phyloP scores from a whole-genome alignment of 64 coral and sea anemone species.

The Pocillopora verrucosa region DNA sequence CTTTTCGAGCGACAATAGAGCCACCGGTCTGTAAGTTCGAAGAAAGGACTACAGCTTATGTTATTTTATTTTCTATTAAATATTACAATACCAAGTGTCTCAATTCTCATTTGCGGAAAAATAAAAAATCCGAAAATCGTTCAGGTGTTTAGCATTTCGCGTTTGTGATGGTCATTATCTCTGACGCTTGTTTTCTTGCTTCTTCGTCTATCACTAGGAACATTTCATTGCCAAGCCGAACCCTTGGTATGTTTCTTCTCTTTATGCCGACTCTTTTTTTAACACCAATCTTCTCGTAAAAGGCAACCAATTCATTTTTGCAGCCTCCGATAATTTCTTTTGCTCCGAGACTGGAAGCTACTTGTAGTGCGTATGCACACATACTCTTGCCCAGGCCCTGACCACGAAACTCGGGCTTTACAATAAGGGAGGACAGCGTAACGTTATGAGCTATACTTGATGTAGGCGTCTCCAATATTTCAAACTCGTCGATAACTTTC shows the following conservation, averaged over 20 bases:
- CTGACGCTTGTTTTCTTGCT: not conserved
- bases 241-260: conserved; percentile 42
- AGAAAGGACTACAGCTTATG: too few species aligned
- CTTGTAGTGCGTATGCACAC: conserved; percentile 57
- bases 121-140: too few species aligned
- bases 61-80: too few species aligned
- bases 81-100: too few species aligned
- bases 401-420: conserved; percentile 56
- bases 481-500: not conserved
- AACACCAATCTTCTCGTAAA: conserved; percentile 55
- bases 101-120: too few species aligned
- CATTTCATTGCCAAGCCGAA: conserved; percentile 63
- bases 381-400: conserved; percentile 59
- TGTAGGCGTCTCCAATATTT: not conserved
- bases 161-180: not conserved
- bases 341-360: conserved; percentile 28
- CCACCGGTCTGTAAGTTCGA: too few species aligned
- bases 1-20: too few species aligned
- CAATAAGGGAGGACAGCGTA: conserved; percentile 59
- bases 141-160: not conserved
- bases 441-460: not conserved
- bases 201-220: conserved; percentile 27
- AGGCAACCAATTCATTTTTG: not conserved
- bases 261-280: conserved; percentile 8
- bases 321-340: conserved; percentile 43